Conservation (phyloP, 2,888 invertebrate genomes). For the Caenorhabditis macrosperma region DNA sequence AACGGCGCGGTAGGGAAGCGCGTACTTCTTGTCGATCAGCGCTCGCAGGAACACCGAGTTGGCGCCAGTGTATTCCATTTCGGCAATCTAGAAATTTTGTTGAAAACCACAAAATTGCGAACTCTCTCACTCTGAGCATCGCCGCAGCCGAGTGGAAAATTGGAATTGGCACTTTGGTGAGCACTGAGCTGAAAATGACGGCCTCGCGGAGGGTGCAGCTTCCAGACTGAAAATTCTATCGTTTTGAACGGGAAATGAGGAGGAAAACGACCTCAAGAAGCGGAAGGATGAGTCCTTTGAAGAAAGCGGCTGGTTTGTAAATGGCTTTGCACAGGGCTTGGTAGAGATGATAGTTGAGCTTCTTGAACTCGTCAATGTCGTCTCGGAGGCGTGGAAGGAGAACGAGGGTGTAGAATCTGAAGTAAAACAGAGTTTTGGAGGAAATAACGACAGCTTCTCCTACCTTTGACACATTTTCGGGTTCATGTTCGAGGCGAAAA, state of each 20-base stretch:
- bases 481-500: constrained; percentile 96
- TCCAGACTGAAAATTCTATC: constrained; percentile 85
- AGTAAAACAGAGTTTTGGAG: constrained; percentile 18
- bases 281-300: constrained; percentile 89
- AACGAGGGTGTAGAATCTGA: constrained; percentile 90
- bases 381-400: constrained; percentile 92
- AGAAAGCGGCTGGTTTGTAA: constrained; percentile 97
- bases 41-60: constrained; percentile 94
- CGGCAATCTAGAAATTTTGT: constrained; percentile 89
- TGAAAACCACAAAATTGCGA: not conserved
- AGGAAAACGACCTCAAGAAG: constrained; percentile 82
- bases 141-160: constrained; percentile 95
- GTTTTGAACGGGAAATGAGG: not conserved
- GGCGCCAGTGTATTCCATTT: constrained; percentile 97
- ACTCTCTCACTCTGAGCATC: constrained; percentile 82
- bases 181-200: constrained; percentile 92
- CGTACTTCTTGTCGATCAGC: constrained; percentile 97
- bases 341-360: constrained; percentile 95
- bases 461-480: constrained; percentile 94
- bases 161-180: constrained; percentile 93
- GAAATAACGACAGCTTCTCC: not conserved
- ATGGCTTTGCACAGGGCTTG: constrained; percentile 93
- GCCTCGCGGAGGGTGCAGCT: constrained; percentile 96
- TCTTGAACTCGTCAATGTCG: constrained; percentile 94
- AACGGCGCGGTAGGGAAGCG: constrained; percentile 93